These are phyloP conservation scores for Asobara japonica DNA, from an alignment of 1,140 invertebrate species.

Conservation along the genomic window DNA sequence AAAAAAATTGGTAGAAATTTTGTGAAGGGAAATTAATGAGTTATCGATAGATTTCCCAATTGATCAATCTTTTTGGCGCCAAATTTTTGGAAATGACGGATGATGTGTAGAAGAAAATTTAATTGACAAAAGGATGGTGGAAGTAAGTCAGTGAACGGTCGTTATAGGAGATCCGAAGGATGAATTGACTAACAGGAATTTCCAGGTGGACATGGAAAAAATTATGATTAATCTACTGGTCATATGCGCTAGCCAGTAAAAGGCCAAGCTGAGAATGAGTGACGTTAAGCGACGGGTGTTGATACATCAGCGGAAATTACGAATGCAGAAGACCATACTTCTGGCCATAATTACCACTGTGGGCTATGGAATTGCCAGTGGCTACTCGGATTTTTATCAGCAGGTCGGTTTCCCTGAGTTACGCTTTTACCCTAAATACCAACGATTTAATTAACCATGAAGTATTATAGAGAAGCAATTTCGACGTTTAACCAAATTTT, in stretches of 20 bases:
- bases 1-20: too few relatives aligned
- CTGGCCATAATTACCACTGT: conserved; percentile 37
- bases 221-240: conserved; percentile 18
- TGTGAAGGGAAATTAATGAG: too few relatives aligned
- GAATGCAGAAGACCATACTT: conserved; percentile 38
- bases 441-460: neutral
- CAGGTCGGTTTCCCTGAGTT: conserved; percentile 29
- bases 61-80: neutral
- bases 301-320: conserved; percentile 30
- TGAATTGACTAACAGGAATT: conserved; percentile 17
- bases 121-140: neutral
- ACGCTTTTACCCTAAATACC: neutral
- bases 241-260: neutral
- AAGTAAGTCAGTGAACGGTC: conserved; percentile 15
- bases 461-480: neutral
- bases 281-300: conserved; percentile 3
- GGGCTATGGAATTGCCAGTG: conserved; percentile 38
- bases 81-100: neutral
- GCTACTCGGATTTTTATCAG: conserved; percentile 43
- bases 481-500: neutral
- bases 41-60: too few relatives aligned
- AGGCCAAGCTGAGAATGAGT: conserved; percentile 6
- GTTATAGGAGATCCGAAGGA: neutral
- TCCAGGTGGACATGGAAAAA: neutral
- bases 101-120: neutral